Evolutionary conservation across 2,113 vertebrate species (phyloP), one percentile per base, ranked within the genome.

Genomic region (Gobiocypris rarus): DNA sequence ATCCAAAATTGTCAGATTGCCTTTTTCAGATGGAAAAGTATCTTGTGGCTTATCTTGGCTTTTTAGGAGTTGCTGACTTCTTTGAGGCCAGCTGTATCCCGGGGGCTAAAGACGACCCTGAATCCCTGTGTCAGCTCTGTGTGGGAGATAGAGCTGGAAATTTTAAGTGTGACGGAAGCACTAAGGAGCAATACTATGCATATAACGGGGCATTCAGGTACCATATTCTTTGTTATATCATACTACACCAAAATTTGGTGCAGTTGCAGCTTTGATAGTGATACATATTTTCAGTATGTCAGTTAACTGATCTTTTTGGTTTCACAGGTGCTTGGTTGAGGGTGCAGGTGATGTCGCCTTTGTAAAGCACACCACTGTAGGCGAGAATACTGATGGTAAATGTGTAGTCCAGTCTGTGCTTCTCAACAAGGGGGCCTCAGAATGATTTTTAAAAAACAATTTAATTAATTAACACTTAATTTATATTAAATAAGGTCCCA

Each of bases 181-280:
- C 41, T 22, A 93, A 95, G 3, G 97, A 98, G 91, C 87, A 9
- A 58, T 99, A 98, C 89, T 98, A 92, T 26, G 91, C 90, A 89
- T 97, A 99, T 82, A 93, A 91, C 3, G 97, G 97, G 7, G 97
- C 97, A 83, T 98, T 99, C 94, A 95, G 98, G 98, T 99, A 92
- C 90, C 63, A 34, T 65, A 1, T 56, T 34, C 13, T 65, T 83
- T 26, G 13, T 50, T 6, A n/a, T 24, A 14, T 24, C 11, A 24
- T 45, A 45, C 41, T 1, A 7, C 13, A 26, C 5, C 0, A n/a
- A 73, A 73, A 24, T 2, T n/a, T 73, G 38, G 41, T 24, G 41
- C 22, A 54, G 8, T 31, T 75, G 9, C 14, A 61, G 8, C 56
- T 45, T 19, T 83, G 19, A 41, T 63, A 6, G 19, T 63, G 38